Base-by-base conservation (phyloP, 2,888 invertebrate genomes). In the Clistopyga incitator region DNA sequence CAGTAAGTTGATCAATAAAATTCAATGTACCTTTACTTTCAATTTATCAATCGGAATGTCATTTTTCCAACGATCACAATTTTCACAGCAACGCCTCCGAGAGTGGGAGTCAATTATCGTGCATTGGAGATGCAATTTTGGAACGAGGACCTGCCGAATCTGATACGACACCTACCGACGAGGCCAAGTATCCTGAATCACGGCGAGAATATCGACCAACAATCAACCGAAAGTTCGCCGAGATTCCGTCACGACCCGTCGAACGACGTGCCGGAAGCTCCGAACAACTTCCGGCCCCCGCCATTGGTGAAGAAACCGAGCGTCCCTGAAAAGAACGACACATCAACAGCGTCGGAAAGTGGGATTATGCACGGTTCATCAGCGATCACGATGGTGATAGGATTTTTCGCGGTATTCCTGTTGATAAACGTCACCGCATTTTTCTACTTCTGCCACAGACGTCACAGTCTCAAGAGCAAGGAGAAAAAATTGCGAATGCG, bases 111-210 rank as follows among this genome's bases (percentile, higher is more conserved):
- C 83, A 95, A 96, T 87, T 98, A 98, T 93, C 95, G 98, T 54
- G 94, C 96, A 6, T 95, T 96, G 85, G 96, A 96, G 90, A 96
- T 97, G 90, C 95, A 95, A 64, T 97, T 97, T 90, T 98, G 98
- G 98, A 96, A 97, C 86, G 96, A 97, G 76, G 95, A 95, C 54
- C 94, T 98, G 67, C 98, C 98, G 0, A 95, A 96, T 86, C 94
- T 96, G 89, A 95, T 95, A 88, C 94, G 93, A 86, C 94, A 93
- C 87, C 88, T 88, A 45, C 90, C 90, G 76, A 89, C 88, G 15
- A 90, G 91, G 67, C 92, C 92, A 29, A 82, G 86, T 20, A 87
- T 91, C 81, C 88, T 90, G 52, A 88, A 90, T 84, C 88, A 89
- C 42, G 89, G 89, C 34, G 92, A 92, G 70, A 88, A 88, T 29